Evolutionary conservation across 1,140 invertebrate genomes (phyloP).

Genomic region (Copidosoma floridanum): DNA sequence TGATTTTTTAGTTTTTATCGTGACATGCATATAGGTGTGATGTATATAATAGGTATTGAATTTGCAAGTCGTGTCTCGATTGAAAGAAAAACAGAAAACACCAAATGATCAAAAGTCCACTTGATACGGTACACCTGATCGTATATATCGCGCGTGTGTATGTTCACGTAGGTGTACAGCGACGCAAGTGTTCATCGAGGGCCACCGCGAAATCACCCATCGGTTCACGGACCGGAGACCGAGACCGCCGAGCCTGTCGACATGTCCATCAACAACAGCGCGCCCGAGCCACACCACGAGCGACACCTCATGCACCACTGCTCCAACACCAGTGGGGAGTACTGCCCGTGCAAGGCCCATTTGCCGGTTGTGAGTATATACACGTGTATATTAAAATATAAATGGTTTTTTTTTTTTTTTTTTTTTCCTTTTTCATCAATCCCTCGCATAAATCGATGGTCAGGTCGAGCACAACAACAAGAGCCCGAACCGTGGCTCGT

Average conservation of each 20-base stretch:
- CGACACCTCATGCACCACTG: conserved; percentile 26
- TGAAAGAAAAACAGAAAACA: too few relatives aligned
- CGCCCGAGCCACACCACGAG: conserved; percentile 26
- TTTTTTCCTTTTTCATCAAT: too few relatives aligned
- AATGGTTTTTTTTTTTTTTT: background rate
- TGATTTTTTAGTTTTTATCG: background rate
- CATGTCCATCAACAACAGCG: conserved; percentile 39
- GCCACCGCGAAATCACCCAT: background rate
- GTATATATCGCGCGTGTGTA: too few relatives aligned
- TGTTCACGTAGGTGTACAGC: conserved; percentile 11
- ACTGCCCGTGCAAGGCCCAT: conserved; percentile 17
- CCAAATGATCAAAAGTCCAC: too few relatives aligned
- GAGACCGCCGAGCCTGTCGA: conserved; percentile 33
- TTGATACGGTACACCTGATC: too few relatives aligned
- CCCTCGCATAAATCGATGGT: too few relatives aligned
- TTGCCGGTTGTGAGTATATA: background rate
- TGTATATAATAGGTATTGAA: background rate
- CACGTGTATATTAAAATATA: too few relatives aligned
- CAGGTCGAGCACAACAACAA: conserved; percentile 23
- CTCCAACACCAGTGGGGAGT: conserved; percentile 7
- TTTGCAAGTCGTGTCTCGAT: background rate
- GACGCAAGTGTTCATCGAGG: background rate
- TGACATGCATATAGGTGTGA: background rate
- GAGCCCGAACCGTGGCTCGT: conserved; percentile 14
- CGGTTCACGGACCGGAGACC: conserved; percentile 20